Conservation (phyloP, 2,113 vertebrate genomes). For the Alaudala cheleensis region DNA sequence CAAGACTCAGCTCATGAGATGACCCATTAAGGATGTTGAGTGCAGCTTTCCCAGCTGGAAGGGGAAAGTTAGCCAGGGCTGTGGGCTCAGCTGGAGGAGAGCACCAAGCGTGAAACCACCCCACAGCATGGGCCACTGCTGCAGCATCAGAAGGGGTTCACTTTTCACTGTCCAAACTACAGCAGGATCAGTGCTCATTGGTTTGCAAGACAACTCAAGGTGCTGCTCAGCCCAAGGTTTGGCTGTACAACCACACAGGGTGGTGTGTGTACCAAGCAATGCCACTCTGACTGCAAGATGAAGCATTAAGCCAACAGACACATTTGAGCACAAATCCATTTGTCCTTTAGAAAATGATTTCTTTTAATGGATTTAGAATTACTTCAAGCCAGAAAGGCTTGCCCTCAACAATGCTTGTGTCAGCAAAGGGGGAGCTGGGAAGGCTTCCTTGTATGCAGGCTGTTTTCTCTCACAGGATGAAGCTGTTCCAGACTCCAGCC, state of each 20-base stretch:
- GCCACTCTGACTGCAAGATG: background rate
- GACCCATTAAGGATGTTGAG: background rate
- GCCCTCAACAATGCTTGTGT: no score
- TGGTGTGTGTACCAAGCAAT: background rate
- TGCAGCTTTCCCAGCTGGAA: background rate
- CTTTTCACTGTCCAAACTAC: background rate
- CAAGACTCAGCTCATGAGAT: background rate
- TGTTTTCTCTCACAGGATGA: background rate
- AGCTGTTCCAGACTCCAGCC: background rate
- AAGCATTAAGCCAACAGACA: background rate
- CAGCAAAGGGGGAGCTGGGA: background rate
- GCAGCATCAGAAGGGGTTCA: background rate
- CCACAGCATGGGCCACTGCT: accelerated
- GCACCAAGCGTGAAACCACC: accelerated
- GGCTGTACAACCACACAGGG: background rate
- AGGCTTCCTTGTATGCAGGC: background rate
- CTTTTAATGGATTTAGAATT: background rate
- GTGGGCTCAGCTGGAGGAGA: background rate
- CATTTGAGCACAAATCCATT: accelerated
- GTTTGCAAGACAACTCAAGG: background rate
- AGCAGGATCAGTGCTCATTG: accelerated
- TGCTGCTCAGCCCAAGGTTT: background rate
- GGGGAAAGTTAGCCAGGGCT: background rate
- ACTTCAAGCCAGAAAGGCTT: background rate
- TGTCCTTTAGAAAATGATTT: background rate